phyloP scores from a whole-genome alignment of 2,888 invertebrate species.

The Eupithecia subumbrata region DNA sequence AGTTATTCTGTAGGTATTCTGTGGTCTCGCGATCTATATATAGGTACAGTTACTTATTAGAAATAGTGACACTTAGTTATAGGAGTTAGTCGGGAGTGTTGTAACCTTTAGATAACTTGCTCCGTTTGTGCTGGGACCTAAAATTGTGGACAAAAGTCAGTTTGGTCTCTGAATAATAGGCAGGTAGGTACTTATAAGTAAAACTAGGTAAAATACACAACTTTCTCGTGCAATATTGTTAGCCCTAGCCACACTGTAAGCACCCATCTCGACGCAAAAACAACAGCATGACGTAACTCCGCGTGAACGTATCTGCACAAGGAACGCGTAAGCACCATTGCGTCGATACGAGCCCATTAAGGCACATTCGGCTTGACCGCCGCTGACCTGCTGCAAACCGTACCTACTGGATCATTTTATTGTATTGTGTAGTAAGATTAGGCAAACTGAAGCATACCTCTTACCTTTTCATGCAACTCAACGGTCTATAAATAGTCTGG shows the following conservation, averaged over 20 bases:
- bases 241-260: constrained; percentile 24
- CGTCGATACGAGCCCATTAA: constrained; percentile 13
- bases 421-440: neutral
- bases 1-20: neutral
- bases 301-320: constrained; percentile 9
- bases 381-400: neutral
- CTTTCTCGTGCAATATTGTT: constrained; percentile 2
- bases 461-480: neutral
- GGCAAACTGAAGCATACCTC: neutral
- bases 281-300: constrained; percentile 19
- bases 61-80: neutral
- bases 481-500: neutral
- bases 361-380: constrained; percentile 20
- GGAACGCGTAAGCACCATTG: constrained; percentile 8
- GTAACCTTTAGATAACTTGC: neutral
- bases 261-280: constrained; percentile 4
- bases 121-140: neutral
- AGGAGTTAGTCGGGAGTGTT: neutral
- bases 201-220: neutral
- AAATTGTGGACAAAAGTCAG: neutral
- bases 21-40: neutral
- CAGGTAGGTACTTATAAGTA: neutral
- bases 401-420: neutral
- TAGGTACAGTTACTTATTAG: neutral
- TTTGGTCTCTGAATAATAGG: neutral